phyloP scores from a whole-genome alignment of 2,888 invertebrate genomes.

The Parnassius apollo region DNA sequence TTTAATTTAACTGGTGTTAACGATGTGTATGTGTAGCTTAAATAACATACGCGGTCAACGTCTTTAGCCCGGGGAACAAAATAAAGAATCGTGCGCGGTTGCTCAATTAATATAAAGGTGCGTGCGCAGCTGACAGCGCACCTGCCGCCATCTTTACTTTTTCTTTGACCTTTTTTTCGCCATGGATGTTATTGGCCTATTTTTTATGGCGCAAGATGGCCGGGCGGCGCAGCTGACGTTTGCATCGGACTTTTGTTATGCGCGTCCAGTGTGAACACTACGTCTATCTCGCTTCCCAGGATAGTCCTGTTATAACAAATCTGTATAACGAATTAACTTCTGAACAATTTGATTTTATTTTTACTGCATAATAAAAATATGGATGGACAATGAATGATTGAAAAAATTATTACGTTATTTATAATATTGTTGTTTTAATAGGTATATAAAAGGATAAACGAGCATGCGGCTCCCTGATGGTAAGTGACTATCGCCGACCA shows the following conservation, averaged over 20 bases:
- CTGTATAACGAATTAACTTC: no score
- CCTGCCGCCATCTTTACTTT: constrained; percentile 77
- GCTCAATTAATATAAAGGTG: constrained; percentile 77
- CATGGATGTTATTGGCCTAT: constrained; percentile 79
- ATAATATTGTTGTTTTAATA: no score
- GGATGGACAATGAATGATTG: no score
- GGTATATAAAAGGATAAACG: no score
- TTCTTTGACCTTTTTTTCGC: constrained; percentile 73
- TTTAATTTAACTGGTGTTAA: not conserved
- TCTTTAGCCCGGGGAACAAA: constrained; percentile 54
- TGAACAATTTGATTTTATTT: no score
- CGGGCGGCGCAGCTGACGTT: constrained; percentile 63
- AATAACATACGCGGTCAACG: constrained; percentile 30
- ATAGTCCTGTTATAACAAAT: constrained; percentile 14
- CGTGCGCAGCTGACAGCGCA: constrained; percentile 74
- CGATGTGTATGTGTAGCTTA: constrained; percentile 6
- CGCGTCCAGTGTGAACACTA: constrained; percentile 27
- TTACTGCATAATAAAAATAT: no score
- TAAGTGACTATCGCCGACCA: no score
- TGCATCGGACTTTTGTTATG: constrained; percentile 48
- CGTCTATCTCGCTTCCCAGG: constrained; percentile 45
- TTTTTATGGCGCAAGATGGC: constrained; percentile 78
- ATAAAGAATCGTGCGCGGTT: constrained; percentile 50
- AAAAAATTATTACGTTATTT: no score
- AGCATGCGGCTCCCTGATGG: no score